Conservation (phyloP, 92 coral and sea anemone species). For the Zoanthus solanderi region DNA sequence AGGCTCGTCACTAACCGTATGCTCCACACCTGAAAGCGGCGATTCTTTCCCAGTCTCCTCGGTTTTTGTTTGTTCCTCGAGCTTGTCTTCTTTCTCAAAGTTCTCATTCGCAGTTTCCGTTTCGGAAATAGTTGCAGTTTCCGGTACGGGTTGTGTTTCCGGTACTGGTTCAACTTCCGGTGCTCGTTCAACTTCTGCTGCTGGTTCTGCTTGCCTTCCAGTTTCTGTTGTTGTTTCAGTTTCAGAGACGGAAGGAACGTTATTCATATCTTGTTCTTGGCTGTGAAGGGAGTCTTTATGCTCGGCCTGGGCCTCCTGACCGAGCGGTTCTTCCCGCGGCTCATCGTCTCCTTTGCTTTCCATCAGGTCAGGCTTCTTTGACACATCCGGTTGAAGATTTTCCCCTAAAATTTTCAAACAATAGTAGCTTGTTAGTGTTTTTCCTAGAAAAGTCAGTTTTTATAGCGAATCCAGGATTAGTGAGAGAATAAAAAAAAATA, state of each 20-base stretch:
- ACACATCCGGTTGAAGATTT: slow-evolving; percentile 13
- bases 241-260: neutral
- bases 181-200: neutral
- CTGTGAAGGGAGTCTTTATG: slow-evolving; percentile 63
- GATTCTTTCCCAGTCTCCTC: neutral
- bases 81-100: slow-evolving; percentile 13
- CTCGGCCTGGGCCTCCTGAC: slow-evolving; percentile 78
- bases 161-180: slow-evolving; percentile 1
- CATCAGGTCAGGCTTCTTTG: slow-evolving; percentile 15
- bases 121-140: slow-evolving; percentile 11
- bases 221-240: neutral
- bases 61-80: slow-evolving; percentile 9
- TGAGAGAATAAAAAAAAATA: too few species aligned
- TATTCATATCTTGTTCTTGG: slow-evolving; percentile 30
- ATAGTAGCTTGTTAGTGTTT: neutral
- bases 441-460: neutral
- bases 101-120: slow-evolving; percentile 12
- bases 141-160: slow-evolving; percentile 5
- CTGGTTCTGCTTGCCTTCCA: neutral
- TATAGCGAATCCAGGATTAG: neutral
- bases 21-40: neutral
- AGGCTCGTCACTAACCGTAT: neutral
- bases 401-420: slow-evolving; percentile 26
- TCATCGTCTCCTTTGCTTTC: slow-evolving; percentile 60
- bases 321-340: slow-evolving; percentile 88